Conservation (phyloP, 2,113 vertebrate genomes). For the Cephalopholis sonnerati region DNA sequence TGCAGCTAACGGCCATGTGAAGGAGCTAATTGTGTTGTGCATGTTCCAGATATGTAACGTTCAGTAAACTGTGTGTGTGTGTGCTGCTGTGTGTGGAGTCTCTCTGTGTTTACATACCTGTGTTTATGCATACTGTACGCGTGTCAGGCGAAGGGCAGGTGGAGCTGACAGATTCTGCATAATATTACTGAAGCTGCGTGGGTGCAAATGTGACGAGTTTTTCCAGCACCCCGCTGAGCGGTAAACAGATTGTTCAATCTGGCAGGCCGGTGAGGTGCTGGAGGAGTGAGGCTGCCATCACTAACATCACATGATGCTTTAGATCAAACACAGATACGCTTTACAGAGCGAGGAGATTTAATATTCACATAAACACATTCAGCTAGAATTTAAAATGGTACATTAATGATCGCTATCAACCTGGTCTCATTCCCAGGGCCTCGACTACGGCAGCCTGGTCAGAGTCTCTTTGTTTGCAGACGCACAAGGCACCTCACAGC, state of each 20-base stretch:
- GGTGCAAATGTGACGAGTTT: constrained; percentile 63
- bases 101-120: constrained; percentile 37
- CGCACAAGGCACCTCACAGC: too few species aligned
- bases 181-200: constrained; percentile 51
- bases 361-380: constrained; percentile 18
- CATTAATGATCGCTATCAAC: too few species aligned
- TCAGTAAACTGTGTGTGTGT: not conserved
- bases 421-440: too few species aligned
- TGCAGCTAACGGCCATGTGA: not conserved
- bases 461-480: too few species aligned
- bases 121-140: constrained; percentile 45
- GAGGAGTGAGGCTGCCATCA: constrained; percentile 28
- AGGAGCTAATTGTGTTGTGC: not conserved
- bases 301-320: constrained; percentile 30
- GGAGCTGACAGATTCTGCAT: constrained; percentile 52
- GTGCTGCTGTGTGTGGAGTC: not conserved
- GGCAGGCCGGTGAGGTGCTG: constrained; percentile 50
- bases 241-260: constrained; percentile 73
- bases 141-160: constrained; percentile 42
- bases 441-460: too few species aligned
- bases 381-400: not conserved
- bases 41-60: too few species aligned
- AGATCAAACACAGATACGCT: constrained; percentile 34
- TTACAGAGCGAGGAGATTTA: constrained; percentile 3
- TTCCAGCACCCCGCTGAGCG: constrained; percentile 53